Evolutionary conservation across 2,113 vertebrate genomes (phyloP).

Genomic region (Rafetus swinhoei): DNA sequence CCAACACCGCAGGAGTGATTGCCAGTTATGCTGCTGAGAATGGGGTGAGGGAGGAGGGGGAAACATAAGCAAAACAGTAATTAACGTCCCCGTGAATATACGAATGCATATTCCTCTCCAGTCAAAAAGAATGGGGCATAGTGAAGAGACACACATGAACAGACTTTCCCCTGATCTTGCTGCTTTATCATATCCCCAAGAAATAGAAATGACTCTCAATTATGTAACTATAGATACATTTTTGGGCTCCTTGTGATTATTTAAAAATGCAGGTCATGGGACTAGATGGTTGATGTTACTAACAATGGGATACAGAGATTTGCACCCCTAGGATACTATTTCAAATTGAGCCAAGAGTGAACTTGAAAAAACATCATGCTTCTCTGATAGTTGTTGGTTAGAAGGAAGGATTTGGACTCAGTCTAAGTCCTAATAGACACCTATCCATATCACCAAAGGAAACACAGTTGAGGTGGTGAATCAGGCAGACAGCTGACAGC

Average conservation of each 20-base stretch:
- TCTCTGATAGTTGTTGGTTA: background rate
- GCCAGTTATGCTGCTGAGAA: slow-evolving; percentile 72
- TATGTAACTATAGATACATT: background rate
- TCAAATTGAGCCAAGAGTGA: background rate
- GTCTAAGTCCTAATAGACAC: background rate
- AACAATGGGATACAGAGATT: background rate
- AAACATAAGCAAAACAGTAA: slow-evolving; percentile 50
- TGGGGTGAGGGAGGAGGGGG: background rate
- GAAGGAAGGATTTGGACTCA: background rate
- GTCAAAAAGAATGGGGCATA: background rate
- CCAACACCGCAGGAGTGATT: slow-evolving; percentile 91
- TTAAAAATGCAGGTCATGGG: background rate
- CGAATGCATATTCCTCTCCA: slow-evolving; percentile 17
- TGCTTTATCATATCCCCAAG: background rate
- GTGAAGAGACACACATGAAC: background rate
- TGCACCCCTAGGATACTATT: background rate
- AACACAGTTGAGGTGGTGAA: too few relatives aligned
- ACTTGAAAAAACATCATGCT: background rate
- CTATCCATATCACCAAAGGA: background rate
- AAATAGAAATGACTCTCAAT: background rate
- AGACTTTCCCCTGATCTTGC: background rate
- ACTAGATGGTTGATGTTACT: background rate
- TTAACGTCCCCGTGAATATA: slow-evolving; percentile 30
- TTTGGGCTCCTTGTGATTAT: background rate
- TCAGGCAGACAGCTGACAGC: accelerated